Evolutionary conservation across 2,797 vertebrate genomes (phyloP).

Genomic region (Pteronotus mesoamericanus): DNA sequence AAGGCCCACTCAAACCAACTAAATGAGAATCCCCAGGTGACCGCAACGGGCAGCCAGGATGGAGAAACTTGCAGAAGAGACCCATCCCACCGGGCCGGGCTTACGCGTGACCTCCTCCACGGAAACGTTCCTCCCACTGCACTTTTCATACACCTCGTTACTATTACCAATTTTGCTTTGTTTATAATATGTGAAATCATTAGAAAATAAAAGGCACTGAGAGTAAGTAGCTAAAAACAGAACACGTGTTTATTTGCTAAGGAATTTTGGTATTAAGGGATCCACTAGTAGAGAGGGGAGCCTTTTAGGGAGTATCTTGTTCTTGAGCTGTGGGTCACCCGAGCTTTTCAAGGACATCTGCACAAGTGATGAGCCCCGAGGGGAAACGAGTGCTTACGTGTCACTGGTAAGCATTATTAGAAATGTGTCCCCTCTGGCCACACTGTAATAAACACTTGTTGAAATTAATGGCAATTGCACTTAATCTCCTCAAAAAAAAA

Average conservation of each 20-base stretch:
- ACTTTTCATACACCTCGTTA: neutral
- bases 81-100: neutral
- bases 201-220: neutral
- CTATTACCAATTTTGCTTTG: neutral
- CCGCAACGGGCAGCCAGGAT: rapidly evolving
- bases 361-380: neutral
- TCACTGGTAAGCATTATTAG: neutral
- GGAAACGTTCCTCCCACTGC: neutral
- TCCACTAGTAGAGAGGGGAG: neutral
- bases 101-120: neutral
- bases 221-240: neutral
- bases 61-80: neutral
- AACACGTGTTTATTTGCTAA: neutral
- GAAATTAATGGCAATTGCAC: neutral
- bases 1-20: neutral
- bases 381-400: neutral
- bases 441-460: neutral
- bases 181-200: neutral
- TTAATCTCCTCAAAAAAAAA: neutral
- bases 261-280: neutral
- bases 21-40: neutral
- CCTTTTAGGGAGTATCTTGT: neutral
- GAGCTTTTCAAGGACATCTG: neutral
- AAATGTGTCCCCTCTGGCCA: neutral
- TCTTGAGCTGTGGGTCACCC: neutral